Conservation (phyloP, 2,888 invertebrate species). For the Coenonympha glycerion region DNA sequence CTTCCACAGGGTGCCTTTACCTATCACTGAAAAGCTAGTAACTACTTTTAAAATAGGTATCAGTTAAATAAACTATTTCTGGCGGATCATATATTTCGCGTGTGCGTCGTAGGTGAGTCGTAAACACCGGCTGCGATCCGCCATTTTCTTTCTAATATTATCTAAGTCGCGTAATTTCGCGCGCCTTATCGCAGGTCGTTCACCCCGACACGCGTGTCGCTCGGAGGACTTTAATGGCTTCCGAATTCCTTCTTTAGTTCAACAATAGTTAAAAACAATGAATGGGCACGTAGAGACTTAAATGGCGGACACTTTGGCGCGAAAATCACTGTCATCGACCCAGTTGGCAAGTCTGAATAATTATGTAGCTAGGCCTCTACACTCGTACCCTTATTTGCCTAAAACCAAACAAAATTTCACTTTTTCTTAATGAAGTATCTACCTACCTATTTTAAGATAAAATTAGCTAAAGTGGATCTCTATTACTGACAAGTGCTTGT, state of each 20-base stretch:
- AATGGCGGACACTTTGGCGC: constrained; percentile 1
- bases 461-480: too few species aligned
- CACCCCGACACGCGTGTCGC: constrained; percentile 40
- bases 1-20: background rate
- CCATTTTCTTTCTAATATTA: constrained; percentile 69
- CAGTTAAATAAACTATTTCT: background rate
- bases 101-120: constrained; percentile 9
- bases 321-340: background rate
- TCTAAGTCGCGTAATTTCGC: constrained; percentile 65
- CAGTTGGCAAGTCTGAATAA: background rate
- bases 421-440: too few species aligned
- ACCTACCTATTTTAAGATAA: too few species aligned
- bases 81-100: constrained; percentile 7
- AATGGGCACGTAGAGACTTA: constrained; percentile 3
- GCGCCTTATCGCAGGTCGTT: constrained; percentile 62
- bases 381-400: too few species aligned
- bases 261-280: constrained; percentile 4
- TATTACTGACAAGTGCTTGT: too few species aligned
- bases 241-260: constrained; percentile 12
- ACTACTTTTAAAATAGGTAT: background rate
- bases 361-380: background rate
- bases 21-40: background rate
- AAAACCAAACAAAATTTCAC: too few species aligned
- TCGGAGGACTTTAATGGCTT: constrained; percentile 19
- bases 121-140: constrained; percentile 38